Percentiles rank a stretch among this genome's conserved stretches.
These are phyloP conservation scores for Drosophila pandora DNA, from an alignment of 1,140 invertebrate species.

Conservation along the genomic window DNA sequence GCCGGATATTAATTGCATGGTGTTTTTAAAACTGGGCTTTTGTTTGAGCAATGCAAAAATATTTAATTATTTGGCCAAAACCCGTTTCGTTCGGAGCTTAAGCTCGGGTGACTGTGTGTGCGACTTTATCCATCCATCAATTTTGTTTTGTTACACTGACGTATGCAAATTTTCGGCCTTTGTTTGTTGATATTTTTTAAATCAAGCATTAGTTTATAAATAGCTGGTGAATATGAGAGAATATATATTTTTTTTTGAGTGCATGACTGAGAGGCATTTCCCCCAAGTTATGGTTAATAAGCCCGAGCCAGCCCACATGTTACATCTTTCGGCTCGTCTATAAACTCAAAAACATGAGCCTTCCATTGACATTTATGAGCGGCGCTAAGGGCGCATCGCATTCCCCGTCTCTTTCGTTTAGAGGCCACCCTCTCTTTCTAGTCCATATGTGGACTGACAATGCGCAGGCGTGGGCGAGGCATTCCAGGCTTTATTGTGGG, in stretches of 20 bases:
- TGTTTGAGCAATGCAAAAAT: constrained; percentile 60
- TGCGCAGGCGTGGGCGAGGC: constrained; percentile 28
- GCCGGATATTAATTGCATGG: constrained; percentile 48
- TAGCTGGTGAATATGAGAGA: constrained; percentile 21
- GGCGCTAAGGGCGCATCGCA: constrained; percentile 69
- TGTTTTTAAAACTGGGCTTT: constrained; percentile 22
- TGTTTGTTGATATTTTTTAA: constrained; percentile 19
- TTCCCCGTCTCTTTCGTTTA: neutral
- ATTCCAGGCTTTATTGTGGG: constrained; percentile 54
- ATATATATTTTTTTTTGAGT: constrained; percentile 4
- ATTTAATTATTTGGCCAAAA: constrained; percentile 72
- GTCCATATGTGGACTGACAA: constrained; percentile 3
- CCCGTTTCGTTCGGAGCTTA: constrained; percentile 50
- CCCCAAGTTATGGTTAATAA: constrained; percentile 13
- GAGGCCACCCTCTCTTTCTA: neutral
- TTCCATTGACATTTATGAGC: constrained; percentile 78
- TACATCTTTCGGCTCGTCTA: constrained; percentile 17
- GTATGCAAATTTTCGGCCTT: constrained; percentile 40
- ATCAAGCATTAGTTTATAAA: constrained; percentile 28
- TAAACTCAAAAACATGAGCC: constrained; percentile 32
- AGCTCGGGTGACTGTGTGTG: constrained; percentile 5
- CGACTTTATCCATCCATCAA: constrained; percentile 39
- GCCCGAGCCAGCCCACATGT: constrained; percentile 44
- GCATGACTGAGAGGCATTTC: constrained; percentile 21
- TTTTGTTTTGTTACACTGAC: constrained; percentile 35